phyloP scores from a whole-genome alignment of 2,113 vertebrate genomes.

The Hepsetus odoe region DNA sequence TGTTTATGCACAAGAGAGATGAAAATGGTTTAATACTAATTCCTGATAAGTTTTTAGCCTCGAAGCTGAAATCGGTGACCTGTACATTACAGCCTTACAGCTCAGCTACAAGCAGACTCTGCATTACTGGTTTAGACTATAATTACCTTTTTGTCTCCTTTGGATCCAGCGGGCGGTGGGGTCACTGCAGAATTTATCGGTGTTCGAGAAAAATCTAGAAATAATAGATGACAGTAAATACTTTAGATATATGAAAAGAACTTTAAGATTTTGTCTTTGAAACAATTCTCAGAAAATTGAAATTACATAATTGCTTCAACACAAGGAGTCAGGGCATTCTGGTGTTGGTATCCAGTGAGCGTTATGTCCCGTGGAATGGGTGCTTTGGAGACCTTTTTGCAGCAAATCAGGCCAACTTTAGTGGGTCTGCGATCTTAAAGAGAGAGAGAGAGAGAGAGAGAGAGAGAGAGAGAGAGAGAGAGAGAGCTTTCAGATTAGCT shows the following conservation, averaged over 20 bases:
- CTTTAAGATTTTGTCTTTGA: too few relatives aligned
- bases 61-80: too few relatives aligned
- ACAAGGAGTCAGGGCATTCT: conserved; percentile 49
- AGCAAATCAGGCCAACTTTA: conserved; percentile 48
- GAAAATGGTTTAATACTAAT: too few relatives aligned
- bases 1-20: too few relatives aligned
- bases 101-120: too few relatives aligned
- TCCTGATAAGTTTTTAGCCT: too few relatives aligned
- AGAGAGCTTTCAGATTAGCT: neutral
- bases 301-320: conserved; percentile 54
- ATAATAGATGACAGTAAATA: neutral
- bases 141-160: conserved; percentile 34
- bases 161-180: conserved; percentile 43
- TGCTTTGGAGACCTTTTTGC: conserved; percentile 42
- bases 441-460: conserved; percentile 1
- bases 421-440: conserved; percentile 42
- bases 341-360: conserved; percentile 45
- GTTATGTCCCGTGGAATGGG: conserved; percentile 7
- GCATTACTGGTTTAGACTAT: neutral
- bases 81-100: too few relatives aligned
- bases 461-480: conserved; percentile 17
- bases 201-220: conserved; percentile 41
- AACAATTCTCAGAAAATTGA: neutral
- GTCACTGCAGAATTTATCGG: conserved; percentile 43
- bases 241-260: neutral